These are phyloP conservation scores for Drosophila lini DNA, from an alignment of 1,140 invertebrate species.

Conservation along the genomic window DNA sequence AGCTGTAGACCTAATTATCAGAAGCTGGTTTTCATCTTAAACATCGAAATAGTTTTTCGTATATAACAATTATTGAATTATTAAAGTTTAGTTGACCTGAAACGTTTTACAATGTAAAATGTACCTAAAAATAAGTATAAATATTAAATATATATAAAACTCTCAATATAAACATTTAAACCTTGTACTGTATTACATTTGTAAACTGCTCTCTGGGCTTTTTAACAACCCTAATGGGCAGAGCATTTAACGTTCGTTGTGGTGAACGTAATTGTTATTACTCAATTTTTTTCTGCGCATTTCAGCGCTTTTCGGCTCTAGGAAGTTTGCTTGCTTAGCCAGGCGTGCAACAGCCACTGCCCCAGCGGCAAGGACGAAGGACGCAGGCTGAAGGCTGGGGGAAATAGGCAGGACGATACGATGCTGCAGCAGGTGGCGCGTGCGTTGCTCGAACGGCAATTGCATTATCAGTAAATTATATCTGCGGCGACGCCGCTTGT, in stretches of 20 bases:
- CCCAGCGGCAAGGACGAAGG: neutral
- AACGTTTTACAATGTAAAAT: neutral
- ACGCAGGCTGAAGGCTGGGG: neutral
- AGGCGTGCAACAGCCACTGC: conserved; percentile 29
- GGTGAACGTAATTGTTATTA: conserved; percentile 39
- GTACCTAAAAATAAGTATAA: neutral
- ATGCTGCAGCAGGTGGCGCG: conserved; percentile 51
- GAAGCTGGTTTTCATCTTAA: too few species aligned
- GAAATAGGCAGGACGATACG: conserved; percentile 14
- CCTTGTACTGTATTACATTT: too few species aligned
- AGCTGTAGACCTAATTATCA: neutral
- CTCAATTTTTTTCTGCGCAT: conserved; percentile 52
- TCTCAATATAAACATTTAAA: neutral
- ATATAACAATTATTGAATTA: too few species aligned
- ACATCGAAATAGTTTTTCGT: neutral
- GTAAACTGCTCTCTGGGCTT: neutral
- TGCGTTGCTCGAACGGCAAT: conserved; percentile 58
- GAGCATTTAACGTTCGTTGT: conserved; percentile 39
- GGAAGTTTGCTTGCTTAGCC: conserved; percentile 49
- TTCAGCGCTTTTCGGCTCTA: conserved; percentile 44
- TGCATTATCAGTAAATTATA: conserved; percentile 78
- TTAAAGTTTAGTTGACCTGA: neutral
- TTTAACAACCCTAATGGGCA: neutral
- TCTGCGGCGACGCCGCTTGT: conserved; percentile 52
- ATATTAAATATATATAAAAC: neutral